Base-by-base conservation (phyloP, 2,113 vertebrate species). In the Nibea albiflora region DNA sequence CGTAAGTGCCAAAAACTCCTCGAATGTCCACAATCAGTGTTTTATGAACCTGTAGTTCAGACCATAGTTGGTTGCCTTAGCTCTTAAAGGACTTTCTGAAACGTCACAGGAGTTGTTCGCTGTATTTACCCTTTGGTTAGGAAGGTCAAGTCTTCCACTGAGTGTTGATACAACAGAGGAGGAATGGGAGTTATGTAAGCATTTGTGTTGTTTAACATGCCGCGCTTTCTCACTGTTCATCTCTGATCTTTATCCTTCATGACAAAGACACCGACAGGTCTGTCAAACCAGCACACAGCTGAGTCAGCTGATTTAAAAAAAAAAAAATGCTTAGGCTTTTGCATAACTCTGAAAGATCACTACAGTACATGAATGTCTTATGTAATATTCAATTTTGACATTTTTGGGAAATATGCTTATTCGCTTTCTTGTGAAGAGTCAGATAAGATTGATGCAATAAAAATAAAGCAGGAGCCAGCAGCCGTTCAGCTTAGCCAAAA, bases 221-320 rank as follows among this genome's bases (percentile, higher is more conserved):
- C 52, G 28, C 50, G 5, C 19, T 44, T 24, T 64, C 11, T 39
- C 26, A 14, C n/a, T n/a, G 42, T 24, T 60, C 64, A 60, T 82
- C 47, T 70, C 66, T 76, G 47, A 76, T 70, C 49, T 53, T 57
- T 56, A 52, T 65, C 76, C 2, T 10, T 10, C 12, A 20, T 39
- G 0, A 19, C 44, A 63, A n/a, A 58, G 20, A 58, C 52, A 54
- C 15, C 42, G 2, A 63, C 50, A 67, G 53, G 17, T 22, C 67
- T 22, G 61, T 26, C 39, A 66, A 56, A 62, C 53, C 62, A 49
- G 44, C 22, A 71, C 22, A 54, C 9, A n/a, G 65, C 75, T 52
- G 46, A 76, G 28, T 77, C 63, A 77, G 88, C 72, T 44, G 62
- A 44, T 31, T 61, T 70, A 24, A 10, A n/a, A 54, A 53, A 61